These are phyloP conservation scores for Pachyseris speciosa DNA, from an alignment of 64 coral and sea anemone genomes.

Conservation along the genomic window DNA sequence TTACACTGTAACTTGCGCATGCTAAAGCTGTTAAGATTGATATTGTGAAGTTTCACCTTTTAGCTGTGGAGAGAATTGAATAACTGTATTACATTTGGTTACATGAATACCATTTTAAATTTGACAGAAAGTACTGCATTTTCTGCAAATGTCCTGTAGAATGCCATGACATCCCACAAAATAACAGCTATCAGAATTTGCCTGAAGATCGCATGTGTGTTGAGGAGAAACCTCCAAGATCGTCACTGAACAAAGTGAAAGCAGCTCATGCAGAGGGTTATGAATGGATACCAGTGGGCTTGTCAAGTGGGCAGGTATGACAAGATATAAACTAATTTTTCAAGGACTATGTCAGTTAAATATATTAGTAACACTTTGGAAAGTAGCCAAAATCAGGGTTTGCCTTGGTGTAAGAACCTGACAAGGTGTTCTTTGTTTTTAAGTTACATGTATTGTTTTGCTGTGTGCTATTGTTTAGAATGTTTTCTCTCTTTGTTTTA, in stretches of 20 bases:
- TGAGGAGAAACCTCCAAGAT: conserved; percentile 82
- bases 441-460: too few species aligned
- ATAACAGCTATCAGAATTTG: conserved; percentile 83
- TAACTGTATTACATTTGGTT: neutral
- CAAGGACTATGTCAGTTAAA: too few species aligned
- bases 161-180: conserved; percentile 63
- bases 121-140: conserved; percentile 83
- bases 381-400: too few species aligned
- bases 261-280: conserved; percentile 77
- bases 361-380: too few species aligned
- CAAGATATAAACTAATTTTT: neutral
- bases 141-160: conserved; percentile 93
- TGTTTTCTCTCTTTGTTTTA: too few species aligned
- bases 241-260: conserved; percentile 68
- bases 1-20: too few species aligned
- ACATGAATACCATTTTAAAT: neutral
- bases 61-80: too few species aligned
- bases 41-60: too few species aligned
- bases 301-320: conserved; percentile 78
- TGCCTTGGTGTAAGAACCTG: too few species aligned
- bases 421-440: too few species aligned
- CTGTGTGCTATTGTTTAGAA: too few species aligned
- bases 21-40: too few species aligned
- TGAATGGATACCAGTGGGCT: conserved; percentile 90
- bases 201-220: conserved; percentile 94